A percentile compares a stretch with the other conserved stretches of the same genome.
phyloP scores from a whole-genome alignment of 2,113 vertebrate genomes.

The Calonectris borealis region DNA sequence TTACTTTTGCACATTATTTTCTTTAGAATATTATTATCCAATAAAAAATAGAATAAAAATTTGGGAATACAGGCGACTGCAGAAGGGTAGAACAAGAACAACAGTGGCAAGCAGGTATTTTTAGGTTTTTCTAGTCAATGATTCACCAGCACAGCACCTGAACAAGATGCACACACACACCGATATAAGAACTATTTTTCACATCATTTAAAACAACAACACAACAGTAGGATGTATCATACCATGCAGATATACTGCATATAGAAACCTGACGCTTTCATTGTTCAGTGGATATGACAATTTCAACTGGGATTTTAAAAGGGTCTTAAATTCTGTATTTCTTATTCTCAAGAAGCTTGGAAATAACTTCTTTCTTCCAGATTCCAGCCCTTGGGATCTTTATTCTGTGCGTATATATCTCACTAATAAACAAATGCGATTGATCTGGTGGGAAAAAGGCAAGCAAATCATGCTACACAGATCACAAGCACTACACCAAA shows the following conservation, averaged over 20 bases:
- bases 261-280: not conserved
- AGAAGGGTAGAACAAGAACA: not conserved
- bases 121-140: not conserved
- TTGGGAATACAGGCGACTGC: not conserved
- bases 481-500: not conserved
- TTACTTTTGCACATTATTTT: not conserved
- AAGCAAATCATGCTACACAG: not conserved
- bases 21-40: not conserved
- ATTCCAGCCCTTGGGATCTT: not conserved
- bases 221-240: not conserved
- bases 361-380: not conserved
- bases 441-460: not conserved
- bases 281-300: not conserved
- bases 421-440: not conserved
- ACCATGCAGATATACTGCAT: not conserved
- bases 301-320: not conserved
- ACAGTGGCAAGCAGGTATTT: not conserved
- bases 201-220: not conserved
- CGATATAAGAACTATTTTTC: not conserved
- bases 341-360: not conserved
- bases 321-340: not conserved
- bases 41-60: not conserved
- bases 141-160: not conserved
- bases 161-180: not conserved
- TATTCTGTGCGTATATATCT: not conserved